phyloP scores from a whole-genome alignment of 2,888 invertebrate genomes.

The Acleris literana region DNA sequence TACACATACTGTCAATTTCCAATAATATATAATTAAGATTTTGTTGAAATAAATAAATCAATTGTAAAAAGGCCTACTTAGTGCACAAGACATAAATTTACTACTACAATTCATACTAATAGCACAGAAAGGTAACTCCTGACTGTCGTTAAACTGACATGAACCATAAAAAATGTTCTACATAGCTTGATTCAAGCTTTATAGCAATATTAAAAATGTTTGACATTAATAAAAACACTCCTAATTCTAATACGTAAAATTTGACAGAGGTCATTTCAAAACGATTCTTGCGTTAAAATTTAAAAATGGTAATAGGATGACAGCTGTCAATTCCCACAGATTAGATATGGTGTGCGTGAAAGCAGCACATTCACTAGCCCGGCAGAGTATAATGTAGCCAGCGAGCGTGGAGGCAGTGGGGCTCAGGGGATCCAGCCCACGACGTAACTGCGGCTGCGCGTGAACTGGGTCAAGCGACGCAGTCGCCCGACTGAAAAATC shows the following conservation, averaged over 20 bases:
- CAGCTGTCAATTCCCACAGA: neutral
- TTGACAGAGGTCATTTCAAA: too few species aligned
- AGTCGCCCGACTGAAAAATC: constrained; percentile 86
- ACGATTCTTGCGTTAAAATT: too few species aligned
- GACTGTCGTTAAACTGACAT: neutral
- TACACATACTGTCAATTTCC: too few species aligned
- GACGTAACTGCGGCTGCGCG: constrained; percentile 89
- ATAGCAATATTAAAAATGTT: too few species aligned
- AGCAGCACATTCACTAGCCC: constrained; percentile 8
- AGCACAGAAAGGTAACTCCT: neutral
- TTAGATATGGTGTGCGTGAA: neutral
- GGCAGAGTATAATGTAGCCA: constrained; percentile 7
- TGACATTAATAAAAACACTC: too few species aligned
- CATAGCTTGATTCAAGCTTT: neutral
- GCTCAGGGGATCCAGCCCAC: constrained; percentile 86
- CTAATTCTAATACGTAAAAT: too few species aligned
- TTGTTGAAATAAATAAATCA: constrained; percentile 2
- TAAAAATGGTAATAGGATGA: too few species aligned
- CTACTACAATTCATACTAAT: neutral
- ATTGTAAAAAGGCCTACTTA: neutral
- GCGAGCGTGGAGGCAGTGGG: constrained; percentile 33
- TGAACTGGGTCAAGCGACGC: constrained; percentile 90
- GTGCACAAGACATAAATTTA: neutral
- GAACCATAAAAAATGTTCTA: neutral
- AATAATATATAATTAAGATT: neutral